These are phyloP conservation scores for Cygnus olor DNA, from an alignment of 2,797 vertebrate species.

Conservation along the genomic window DNA sequence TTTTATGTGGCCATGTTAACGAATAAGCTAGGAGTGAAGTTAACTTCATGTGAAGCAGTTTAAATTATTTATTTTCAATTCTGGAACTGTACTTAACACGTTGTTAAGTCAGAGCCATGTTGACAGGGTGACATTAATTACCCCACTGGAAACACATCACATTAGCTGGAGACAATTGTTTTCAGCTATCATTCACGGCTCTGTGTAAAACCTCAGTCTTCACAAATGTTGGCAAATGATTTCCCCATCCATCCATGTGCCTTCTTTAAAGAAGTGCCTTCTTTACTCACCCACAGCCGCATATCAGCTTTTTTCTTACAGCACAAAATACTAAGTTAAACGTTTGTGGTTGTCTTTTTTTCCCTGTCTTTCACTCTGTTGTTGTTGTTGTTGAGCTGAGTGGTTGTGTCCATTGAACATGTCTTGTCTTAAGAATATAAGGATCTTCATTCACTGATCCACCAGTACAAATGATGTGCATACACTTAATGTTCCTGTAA, in stretches of 20 bases:
- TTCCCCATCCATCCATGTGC: not conserved
- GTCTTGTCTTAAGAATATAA: not conserved
- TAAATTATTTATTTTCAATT: conserved; percentile 62
- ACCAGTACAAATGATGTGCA: not conserved
- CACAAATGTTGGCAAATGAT: not conserved
- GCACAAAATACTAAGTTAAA: not conserved
- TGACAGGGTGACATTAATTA: conserved; percentile 48
- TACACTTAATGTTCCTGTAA: not conserved
- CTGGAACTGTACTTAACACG: conserved; percentile 11
- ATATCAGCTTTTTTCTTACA: not conserved
- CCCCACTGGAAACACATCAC: conserved; percentile 20
- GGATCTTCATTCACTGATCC: not conserved
- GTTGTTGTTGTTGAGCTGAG: not conserved
- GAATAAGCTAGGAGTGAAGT: conserved; percentile 35
- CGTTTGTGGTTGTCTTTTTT: not conserved
- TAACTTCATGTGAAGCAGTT: conserved; percentile 35
- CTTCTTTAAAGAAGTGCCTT: not conserved
- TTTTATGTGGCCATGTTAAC: conserved; percentile 21
- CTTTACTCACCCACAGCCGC: not conserved
- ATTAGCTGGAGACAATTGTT: conserved; percentile 13
- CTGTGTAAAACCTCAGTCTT: not conserved
- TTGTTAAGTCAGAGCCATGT: conserved; percentile 32
- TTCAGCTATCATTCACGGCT: not conserved
- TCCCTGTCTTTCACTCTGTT: not conserved
- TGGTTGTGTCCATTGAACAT: not conserved